Base-by-base conservation (phyloP, 2,888 invertebrate species). In the Lithodes maja region DNA sequence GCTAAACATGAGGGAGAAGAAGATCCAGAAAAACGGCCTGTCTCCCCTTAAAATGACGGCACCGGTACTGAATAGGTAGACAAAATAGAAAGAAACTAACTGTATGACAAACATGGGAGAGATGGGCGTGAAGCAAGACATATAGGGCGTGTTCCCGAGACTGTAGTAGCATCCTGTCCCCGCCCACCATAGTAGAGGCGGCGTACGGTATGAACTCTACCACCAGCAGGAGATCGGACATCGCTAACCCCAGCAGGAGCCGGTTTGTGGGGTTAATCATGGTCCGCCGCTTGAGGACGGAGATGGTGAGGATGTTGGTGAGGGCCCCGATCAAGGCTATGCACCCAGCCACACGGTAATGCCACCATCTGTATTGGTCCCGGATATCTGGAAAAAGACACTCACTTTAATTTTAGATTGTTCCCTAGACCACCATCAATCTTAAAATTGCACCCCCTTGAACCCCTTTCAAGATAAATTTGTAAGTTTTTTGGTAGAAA, bases 201-300 rank as follows among this genome's bases (percentile, higher is more conserved):
- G 97, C 96, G 93, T 97, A 98, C 0, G 98, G 98, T 91, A 99
- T 97, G 94, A 98, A 99, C 93, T 98, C 86, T 0, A 88, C 95
- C 96, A 99, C 98, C 17, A 98, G 98, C 17, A 98, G 95, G 61
- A 98, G 95, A 93, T 99, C 99, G n/a, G 98, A 97, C 9, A 98
- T 96, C 0, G 99, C 98, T 54, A 98, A 85, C 9, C 97, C 97
- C 0, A 98, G 97, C 71, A 99, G 95, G 89, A 99, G 98, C 83
- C 97, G 96, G 94, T 99, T 99, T 52, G 98, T 98, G 2, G 98
- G 96, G 89, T 97, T 97, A 90, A 95, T 95, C 98, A 99, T 98
- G 94, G 98, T 98, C 61, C 96, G 96, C 12, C 97, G 95, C 3
- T 98, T 97, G 83, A 99, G 95, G 7, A 99, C 98, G 69, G 97